phyloP scores from a whole-genome alignment of 2,113 vertebrate species.

The Puntigrus tetrazona region DNA sequence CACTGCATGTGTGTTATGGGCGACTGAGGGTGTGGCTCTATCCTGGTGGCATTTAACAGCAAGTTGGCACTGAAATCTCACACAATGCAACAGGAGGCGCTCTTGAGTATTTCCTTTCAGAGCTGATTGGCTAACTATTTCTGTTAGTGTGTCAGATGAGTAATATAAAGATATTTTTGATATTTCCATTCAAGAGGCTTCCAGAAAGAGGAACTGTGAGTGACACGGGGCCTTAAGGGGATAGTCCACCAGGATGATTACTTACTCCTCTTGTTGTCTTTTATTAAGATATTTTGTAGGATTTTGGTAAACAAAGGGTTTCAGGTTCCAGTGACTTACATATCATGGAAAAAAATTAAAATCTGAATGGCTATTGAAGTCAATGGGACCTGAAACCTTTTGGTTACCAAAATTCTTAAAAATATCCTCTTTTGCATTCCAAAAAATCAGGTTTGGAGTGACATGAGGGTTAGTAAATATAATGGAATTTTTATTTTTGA shows the following conservation, averaged over 20 bases:
- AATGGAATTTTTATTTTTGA: neutral
- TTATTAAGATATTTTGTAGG: neutral
- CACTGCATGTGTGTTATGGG: neutral
- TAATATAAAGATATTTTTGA: conserved; percentile 5
- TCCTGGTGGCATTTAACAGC: neutral
- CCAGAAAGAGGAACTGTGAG: neutral
- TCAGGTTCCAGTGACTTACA: neutral
- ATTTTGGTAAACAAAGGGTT: neutral
- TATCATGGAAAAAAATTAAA: neutral
- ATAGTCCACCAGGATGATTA: neutral
- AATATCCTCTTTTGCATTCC: neutral
- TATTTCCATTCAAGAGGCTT: neutral
- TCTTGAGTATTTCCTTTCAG: conserved; percentile 4
- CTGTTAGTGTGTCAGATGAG: neutral
- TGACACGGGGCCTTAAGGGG: neutral
- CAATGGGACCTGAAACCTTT: too few species aligned
- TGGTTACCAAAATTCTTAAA: too few species aligned
- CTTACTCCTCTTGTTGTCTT: too few species aligned
- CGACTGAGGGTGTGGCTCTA: neutral
- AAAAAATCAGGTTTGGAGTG: neutral
- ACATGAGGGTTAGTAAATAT: neutral
- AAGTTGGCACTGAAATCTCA: neutral
- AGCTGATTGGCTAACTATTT: neutral
- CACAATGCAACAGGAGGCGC: neutral
- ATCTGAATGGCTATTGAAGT: too few species aligned